Evolutionary conservation across 1,140 invertebrate species (phyloP).

Genomic region (Drosophila lini): DNA sequence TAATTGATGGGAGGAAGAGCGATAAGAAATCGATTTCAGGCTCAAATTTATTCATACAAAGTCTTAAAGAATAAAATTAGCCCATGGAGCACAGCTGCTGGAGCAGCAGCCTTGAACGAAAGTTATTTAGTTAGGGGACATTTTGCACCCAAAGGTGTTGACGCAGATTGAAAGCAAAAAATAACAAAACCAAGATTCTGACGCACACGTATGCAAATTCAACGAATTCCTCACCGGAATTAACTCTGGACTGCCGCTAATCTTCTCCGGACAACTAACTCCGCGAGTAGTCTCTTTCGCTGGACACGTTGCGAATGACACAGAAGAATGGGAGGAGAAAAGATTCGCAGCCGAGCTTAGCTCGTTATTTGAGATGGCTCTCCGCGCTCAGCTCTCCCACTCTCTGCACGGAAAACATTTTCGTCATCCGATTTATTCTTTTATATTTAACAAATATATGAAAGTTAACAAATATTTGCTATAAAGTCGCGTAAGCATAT

Average conservation of each 20-base stretch:
- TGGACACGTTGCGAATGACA: constrained; percentile 71
- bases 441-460: not conserved
- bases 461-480: not conserved
- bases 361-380: constrained; percentile 20
- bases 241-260: constrained; percentile 23
- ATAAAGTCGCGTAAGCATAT: not conserved
- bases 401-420: constrained; percentile 22
- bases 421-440: not conserved
- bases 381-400: constrained; percentile 3
- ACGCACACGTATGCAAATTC: constrained; percentile 79
- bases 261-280: constrained; percentile 28
- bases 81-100: constrained; percentile 25
- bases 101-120: constrained; percentile 42
- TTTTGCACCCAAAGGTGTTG: constrained; percentile 36
- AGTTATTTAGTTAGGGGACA: constrained; percentile 22
- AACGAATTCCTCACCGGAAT: constrained; percentile 22
- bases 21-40: constrained; percentile 26
- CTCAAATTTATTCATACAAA: constrained; percentile 14
- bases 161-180: constrained; percentile 41
- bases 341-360: constrained; percentile 48
- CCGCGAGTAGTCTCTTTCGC: constrained; percentile 27
- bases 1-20: constrained; percentile 4
- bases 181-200: constrained; percentile 42
- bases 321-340: constrained; percentile 36
- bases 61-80: constrained; percentile 35